Conservation (phyloP, 2,113 vertebrate species). For the Murina feae region DNA sequence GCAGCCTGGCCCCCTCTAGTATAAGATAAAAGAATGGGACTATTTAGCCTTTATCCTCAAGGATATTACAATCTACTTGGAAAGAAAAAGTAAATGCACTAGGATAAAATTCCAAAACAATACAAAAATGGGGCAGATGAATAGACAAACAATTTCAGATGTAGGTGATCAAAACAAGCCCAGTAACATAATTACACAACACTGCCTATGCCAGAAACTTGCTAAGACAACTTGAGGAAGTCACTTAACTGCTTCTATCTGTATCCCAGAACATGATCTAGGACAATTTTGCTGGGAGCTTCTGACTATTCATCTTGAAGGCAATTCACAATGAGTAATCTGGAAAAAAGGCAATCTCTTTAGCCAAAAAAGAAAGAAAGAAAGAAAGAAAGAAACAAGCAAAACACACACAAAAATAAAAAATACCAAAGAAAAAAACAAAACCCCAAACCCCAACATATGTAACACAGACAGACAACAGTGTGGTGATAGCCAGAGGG, state of each 20-base stretch:
- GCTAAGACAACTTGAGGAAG: background rate
- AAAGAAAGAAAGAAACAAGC: background rate
- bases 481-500: background rate
- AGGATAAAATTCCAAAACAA: conserved; percentile 21
- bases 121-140: background rate
- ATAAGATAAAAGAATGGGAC: conserved; percentile 6
- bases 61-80: background rate
- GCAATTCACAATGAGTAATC: background rate
- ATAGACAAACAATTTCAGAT: background rate
- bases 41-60: background rate
- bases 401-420: background rate
- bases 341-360: background rate
- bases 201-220: background rate
- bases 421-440: background rate
- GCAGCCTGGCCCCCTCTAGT: background rate
- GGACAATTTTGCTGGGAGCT: background rate
- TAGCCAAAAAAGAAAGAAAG: background rate
- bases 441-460: background rate
- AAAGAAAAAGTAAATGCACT: background rate
- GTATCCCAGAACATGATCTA: background rate
- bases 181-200: background rate
- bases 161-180: background rate
- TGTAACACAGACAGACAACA: background rate
- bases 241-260: background rate
- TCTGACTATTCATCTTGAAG: background rate